phyloP scores from a whole-genome alignment of 37 sponge, comb jelly and placozoan genomes.

The Aplysina aerophoba region DNA sequence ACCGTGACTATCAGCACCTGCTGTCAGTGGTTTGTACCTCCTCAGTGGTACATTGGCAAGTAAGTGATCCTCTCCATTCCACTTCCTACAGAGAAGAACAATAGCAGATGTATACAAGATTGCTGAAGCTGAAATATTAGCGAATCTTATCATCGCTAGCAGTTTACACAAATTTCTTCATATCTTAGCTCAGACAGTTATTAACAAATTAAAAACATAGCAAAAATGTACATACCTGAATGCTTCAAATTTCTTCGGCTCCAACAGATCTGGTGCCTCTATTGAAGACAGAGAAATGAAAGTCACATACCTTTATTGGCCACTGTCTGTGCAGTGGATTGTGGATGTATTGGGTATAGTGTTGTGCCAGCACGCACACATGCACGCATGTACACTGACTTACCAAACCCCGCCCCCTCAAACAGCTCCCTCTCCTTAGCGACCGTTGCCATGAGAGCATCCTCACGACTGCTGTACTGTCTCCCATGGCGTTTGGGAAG shows the following conservation, averaged over 20 bases:
- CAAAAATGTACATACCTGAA: slow-evolving; percentile 55
- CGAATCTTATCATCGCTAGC: too few species aligned
- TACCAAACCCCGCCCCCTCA: slow-evolving; percentile 60
- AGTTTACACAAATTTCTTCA: too few species aligned
- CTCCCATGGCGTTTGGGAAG: slow-evolving; percentile 47
- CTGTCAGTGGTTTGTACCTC: slow-evolving; percentile 14
- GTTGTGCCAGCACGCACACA: background rate
- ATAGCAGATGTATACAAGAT: background rate
- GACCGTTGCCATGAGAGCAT: slow-evolving; percentile 44
- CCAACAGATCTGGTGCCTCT: slow-evolving; percentile 70
- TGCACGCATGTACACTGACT: background rate
- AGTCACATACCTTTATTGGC: too few species aligned
- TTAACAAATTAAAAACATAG: too few species aligned
- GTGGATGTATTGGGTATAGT: background rate
- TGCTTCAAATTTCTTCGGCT: slow-evolving; percentile 27
- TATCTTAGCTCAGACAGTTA: too few species aligned
- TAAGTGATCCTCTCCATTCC: slow-evolving; percentile 61
- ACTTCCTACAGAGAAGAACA: slow-evolving; percentile 29
- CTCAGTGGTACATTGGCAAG: slow-evolving; percentile 36
- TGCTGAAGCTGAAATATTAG: too few species aligned
- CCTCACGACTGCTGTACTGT: slow-evolving; percentile 61
- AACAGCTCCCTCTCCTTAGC: slow-evolving; percentile 50
- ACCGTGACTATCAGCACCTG: too few species aligned
- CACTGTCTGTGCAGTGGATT: too few species aligned
- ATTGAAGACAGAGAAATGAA: background rate